Conservation (phyloP, 2,888 invertebrate genomes). For the Drosophila picticornis region DNA sequence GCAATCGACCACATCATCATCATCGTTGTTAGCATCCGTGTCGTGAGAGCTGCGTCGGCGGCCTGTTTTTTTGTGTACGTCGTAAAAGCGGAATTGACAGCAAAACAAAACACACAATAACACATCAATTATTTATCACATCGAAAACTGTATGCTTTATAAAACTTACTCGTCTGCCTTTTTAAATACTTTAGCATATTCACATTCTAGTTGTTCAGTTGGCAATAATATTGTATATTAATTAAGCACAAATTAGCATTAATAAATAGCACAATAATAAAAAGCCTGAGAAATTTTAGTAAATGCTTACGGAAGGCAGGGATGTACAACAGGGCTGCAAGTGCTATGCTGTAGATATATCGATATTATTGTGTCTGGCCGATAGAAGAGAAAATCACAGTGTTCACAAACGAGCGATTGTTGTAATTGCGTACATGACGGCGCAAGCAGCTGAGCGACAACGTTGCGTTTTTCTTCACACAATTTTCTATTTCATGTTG, state of each 20-base stretch:
- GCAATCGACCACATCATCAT: conserved; percentile 50
- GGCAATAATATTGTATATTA: conserved; percentile 9
- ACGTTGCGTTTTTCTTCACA: conserved; percentile 49
- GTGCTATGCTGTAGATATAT: background rate
- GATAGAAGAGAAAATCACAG: conserved; percentile 19
- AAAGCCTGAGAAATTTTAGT: conserved; percentile 13
- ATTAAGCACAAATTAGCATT: conserved; percentile 3
- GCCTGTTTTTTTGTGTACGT: conserved; percentile 58
- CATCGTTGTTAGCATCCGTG: conserved; percentile 48
- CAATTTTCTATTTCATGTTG: background rate
- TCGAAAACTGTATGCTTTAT: background rate
- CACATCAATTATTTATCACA: conserved; percentile 13
- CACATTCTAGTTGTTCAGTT: conserved; percentile 55
- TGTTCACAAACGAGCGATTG: conserved; percentile 29
- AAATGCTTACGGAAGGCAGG: conserved; percentile 18
- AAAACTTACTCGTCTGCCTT: conserved; percentile 77
- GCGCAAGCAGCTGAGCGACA: conserved; percentile 50
- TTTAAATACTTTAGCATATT: conserved; percentile 82
- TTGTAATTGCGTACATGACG: conserved; percentile 36
- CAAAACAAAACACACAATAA: conserved; percentile 44
- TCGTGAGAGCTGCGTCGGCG: conserved; percentile 68
- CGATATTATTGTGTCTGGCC: conserved; percentile 9
- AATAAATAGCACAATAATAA: conserved; percentile 25
- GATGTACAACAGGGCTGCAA: conserved; percentile 18
- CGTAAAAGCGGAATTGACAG: conserved; percentile 40